Conservation (phyloP, 2,113 vertebrate species). For the Cheirogaleus medius region DNA sequence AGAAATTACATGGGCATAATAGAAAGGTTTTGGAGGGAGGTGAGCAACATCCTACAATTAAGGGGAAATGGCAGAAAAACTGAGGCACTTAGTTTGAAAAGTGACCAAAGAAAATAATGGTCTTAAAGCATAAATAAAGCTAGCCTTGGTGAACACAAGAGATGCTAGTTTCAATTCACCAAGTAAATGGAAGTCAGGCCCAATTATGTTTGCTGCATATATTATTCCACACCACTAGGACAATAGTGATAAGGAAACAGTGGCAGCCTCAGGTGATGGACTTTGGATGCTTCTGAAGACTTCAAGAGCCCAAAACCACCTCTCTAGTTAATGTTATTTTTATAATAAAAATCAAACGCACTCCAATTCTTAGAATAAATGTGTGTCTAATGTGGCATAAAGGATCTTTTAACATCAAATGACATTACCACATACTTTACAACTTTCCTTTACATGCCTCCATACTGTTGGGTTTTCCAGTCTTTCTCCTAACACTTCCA, state of each 20-base stretch:
- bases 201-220: neutral
- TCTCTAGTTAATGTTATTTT: neutral
- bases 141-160: neutral
- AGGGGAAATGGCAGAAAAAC: neutral
- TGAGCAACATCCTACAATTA: neutral
- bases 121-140: neutral
- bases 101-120: neutral
- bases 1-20: neutral
- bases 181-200: neutral
- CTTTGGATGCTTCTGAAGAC: neutral
- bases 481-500: neutral
- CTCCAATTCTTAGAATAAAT: neutral
- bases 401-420: neutral
- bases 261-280: neutral
- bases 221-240: neutral
- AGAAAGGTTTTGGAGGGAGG: neutral
- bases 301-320: neutral
- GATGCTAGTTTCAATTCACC: neutral
- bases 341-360: neutral
- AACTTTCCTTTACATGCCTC: neutral
- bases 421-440: neutral
- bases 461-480: neutral
- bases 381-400: neutral
- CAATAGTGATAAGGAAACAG: neutral
- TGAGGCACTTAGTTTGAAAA: neutral